Conservation (phyloP, 53 echinoderm and acorn worm species). For the Apostichopus leukothele region DNA sequence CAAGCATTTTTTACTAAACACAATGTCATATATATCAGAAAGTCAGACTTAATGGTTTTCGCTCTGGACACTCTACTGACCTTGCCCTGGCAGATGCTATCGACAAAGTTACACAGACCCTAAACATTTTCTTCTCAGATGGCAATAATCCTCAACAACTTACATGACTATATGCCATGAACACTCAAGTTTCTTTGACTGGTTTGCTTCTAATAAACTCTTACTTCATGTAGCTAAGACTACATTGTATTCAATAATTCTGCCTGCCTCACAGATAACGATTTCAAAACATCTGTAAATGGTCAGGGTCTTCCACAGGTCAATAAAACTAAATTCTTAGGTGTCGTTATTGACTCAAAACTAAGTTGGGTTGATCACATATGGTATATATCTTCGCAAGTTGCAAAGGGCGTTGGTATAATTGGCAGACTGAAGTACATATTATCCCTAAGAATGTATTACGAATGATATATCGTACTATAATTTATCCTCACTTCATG, state of each 20-base stretch:
- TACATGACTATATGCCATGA: slow-evolving; percentile 13
- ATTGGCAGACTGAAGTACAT: no score
- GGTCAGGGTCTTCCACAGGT: background rate
- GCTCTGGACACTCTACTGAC: background rate
- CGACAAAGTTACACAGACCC: background rate
- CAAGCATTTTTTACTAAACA: no score
- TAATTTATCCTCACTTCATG: no score
- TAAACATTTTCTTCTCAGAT: background rate
- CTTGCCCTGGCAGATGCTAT: background rate
- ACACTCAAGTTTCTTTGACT: slow-evolving; percentile 2
- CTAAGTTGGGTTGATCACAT: background rate
- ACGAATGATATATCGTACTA: no score
- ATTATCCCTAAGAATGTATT: no score
- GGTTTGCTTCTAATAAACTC: slow-evolving; percentile 19
- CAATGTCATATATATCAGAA: no score
- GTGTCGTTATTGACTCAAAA: slow-evolving; percentile 10
- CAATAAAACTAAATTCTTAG: slow-evolving; percentile 12
- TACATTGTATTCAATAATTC: slow-evolving; percentile 15
- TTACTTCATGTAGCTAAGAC: background rate
- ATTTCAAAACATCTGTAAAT: background rate
- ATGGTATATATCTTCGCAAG: background rate
- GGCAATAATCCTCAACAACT: background rate
- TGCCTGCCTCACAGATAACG: background rate
- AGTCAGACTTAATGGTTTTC: background rate
- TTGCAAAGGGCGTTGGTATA: background rate